Base-by-base conservation (phyloP, 2,888 invertebrate genomes). In the Aromia moschata region DNA sequence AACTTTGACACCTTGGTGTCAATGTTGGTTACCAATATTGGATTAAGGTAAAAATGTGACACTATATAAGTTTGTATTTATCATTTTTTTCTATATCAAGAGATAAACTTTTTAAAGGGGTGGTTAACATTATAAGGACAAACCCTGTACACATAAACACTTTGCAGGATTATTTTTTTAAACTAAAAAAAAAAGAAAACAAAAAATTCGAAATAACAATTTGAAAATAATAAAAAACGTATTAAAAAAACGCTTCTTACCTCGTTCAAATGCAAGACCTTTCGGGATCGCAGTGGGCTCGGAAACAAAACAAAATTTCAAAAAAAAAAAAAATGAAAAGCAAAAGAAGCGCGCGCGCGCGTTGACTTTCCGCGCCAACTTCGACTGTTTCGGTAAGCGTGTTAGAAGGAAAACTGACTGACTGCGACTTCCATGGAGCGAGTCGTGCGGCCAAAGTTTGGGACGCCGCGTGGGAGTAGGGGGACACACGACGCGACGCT, bases 371-470 rank as follows among this genome's bases (percentile, higher is more conserved):
- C 12, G 18, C 45, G 31, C 31, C 55, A 51, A 37, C 25, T 51
- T 59, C 55, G 45, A 52, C 56, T 56, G 56, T 55, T 49, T 59
- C 59, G 46, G 43, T 45, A 43, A 46, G 47, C 44, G 44, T 44
- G 59, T 45, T 56, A 41, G 33, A 33, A 40, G 52, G 51, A 46
- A 58, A 56, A 60, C 60, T 60, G 46, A 54, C 36, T 12, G 47
- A n/a, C n/a, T n/a, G n/a, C n/a, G n/a, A n/a, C 15, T 37, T 56
- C 53, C 62, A 53, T 58, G 30, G 44, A 56, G 55, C 58, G 56
- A 52, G 46, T 52, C 55, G 46, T 38, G 43, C 18, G 38, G 31
- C 33, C 18, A 38, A 45, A 49, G 33, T 36, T 30, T 14, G 12
- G 33, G 41, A 30, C 31, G 37, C 2, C 20, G 46, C 44, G 58